Percentiles rank a stretch among this genome's conserved stretches.
Conservation (phyloP, 2,113 vertebrate species). For the Glareola pratincola region DNA sequence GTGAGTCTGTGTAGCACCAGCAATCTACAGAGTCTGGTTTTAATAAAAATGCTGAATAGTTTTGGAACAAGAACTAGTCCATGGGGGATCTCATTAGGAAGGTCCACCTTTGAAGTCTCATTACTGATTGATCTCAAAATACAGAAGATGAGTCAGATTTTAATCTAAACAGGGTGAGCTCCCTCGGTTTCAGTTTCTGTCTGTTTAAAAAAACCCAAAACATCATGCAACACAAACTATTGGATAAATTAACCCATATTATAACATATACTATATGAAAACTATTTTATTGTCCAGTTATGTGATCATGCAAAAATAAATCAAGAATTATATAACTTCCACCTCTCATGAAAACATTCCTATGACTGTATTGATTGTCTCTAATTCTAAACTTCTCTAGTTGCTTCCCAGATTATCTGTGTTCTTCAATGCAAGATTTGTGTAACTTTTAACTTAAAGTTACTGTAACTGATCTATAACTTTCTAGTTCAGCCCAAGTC, state of each 20-base stretch:
- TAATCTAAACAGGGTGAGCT: background rate
- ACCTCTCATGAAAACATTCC: no score
- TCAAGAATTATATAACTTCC: background rate
- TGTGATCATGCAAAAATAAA: background rate
- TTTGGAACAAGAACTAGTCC: background rate
- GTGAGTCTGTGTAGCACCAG: fast-evolving
- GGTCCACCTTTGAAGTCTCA: background rate
- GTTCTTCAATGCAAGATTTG: background rate
- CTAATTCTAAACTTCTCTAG: background rate
- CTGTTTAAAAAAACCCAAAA: background rate
- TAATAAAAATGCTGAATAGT: background rate
- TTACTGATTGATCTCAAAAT: background rate
- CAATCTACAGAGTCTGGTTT: background rate
- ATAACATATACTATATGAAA: background rate
- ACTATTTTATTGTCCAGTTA: background rate
- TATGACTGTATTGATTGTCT: background rate
- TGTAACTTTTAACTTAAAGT: background rate
- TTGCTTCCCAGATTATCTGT: background rate
- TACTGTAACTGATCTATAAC: background rate
- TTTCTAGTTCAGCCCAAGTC: background rate
- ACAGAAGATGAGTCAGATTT: background rate
- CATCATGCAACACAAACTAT: background rate
- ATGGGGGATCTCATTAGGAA: background rate
- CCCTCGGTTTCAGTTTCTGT: background rate
- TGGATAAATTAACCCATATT: background rate